These are phyloP conservation scores for Trisateles emortualis DNA, from an alignment of 2,888 invertebrate species.

Conservation along the genomic window DNA sequence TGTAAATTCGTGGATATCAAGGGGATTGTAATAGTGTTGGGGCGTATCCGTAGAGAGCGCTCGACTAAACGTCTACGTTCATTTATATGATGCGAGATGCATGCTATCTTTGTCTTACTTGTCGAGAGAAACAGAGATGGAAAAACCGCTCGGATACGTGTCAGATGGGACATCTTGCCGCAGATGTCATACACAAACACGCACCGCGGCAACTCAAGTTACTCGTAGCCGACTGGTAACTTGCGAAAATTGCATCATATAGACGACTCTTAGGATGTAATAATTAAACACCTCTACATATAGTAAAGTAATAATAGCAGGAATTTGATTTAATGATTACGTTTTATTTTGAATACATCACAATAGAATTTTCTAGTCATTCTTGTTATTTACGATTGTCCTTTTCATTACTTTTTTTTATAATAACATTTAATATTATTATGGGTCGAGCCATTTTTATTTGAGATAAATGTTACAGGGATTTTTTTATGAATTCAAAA, in stretches of 20 bases:
- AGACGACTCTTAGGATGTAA: neutral
- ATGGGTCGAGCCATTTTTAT: conserved; percentile 10
- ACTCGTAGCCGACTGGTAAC: too few species aligned
- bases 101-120: neutral
- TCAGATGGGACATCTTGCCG: too few species aligned
- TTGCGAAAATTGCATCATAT: neutral
- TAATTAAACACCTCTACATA: neutral
- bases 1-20: conserved; percentile 72
- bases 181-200: too few species aligned
- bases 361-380: conserved; percentile 52
- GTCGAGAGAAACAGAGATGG: too few species aligned
- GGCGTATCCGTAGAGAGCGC: conserved; percentile 50
- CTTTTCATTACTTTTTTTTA: conserved; percentile 7
- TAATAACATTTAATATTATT: conserved; percentile 3
- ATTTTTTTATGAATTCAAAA: conserved; percentile 19
- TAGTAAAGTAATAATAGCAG: neutral
- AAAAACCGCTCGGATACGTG: too few species aligned
- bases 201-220: too few species aligned
- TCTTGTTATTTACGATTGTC: conserved; percentile 16
- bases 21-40: conserved; percentile 62
- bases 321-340: conserved; percentile 21
- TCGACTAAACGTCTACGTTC: conserved; percentile 21
- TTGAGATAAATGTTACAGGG: conserved; percentile 17
- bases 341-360: conserved; percentile 41
- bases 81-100: neutral